These are phyloP conservation scores for Amyelois transitella DNA, from an alignment of 1,140 invertebrate genomes.

Conservation along the genomic window DNA sequence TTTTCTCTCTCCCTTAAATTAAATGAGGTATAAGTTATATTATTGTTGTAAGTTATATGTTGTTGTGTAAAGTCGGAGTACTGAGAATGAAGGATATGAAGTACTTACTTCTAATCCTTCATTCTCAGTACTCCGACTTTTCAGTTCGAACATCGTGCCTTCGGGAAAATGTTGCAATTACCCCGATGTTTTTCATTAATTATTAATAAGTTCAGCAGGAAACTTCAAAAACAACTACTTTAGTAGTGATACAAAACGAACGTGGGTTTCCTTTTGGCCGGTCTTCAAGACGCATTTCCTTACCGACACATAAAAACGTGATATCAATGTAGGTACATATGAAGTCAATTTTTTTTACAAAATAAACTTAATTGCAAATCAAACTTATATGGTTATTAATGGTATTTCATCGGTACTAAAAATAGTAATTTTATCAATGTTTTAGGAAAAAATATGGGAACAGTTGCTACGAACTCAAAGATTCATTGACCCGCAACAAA, in stretches of 20 bases:
- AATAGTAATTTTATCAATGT: too few relatives aligned
- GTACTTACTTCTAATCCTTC: too few relatives aligned
- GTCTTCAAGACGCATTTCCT: not conserved
- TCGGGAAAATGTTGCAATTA: not conserved
- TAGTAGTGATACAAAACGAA: not conserved
- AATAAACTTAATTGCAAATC: not conserved
- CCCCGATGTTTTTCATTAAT: not conserved
- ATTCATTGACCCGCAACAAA: constrained; percentile 7
- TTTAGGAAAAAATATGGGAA: too few relatives aligned
- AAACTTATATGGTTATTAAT: too few relatives aligned
- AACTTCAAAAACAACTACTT: not conserved
- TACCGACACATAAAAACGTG: not conserved
- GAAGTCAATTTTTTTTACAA: not conserved
- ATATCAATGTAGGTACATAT: not conserved
- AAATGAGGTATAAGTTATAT: too few relatives aligned
- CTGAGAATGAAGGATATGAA: too few relatives aligned
- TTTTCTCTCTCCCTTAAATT: too few relatives aligned
- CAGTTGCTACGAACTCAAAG: not conserved
- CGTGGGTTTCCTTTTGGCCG: not conserved
- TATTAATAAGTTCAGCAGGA: not conserved
- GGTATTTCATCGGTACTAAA: too few relatives aligned
- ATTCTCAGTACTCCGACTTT: too few relatives aligned
- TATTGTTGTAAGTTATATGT: too few relatives aligned
- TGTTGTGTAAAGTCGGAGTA: too few relatives aligned
- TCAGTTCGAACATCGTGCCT: too few relatives aligned